Evolutionary conservation across 2,113 vertebrate species (phyloP).

Genomic region (Argyrosomus japonicus): DNA sequence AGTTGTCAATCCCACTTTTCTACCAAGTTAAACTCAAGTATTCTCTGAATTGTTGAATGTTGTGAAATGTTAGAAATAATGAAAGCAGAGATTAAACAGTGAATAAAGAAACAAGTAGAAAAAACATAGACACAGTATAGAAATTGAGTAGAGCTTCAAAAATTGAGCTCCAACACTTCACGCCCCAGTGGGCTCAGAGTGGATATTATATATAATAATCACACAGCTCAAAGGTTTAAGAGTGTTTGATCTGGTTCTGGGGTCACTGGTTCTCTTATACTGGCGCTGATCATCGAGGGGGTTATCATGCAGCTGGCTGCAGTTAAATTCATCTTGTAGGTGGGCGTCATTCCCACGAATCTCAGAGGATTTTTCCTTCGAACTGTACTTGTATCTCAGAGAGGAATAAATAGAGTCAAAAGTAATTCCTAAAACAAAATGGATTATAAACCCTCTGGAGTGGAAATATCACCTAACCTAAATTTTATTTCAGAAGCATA

Average conservation of each 20-base stretch:
- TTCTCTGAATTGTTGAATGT: background rate
- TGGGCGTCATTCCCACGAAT: constrained; percentile 27
- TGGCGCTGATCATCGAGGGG: constrained; percentile 6
- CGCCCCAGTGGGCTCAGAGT: background rate
- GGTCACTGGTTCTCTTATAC: background rate
- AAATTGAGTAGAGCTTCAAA: background rate
- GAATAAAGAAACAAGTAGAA: background rate
- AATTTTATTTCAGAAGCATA: no score
- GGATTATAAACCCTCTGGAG: constrained; percentile 25
- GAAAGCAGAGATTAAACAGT: background rate
- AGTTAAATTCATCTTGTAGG: constrained; percentile 32
- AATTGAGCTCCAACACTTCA: background rate
- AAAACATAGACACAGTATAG: background rate
- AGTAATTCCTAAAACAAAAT: constrained; percentile 12
- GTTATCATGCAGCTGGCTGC: constrained; percentile 24
- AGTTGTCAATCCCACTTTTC: background rate
- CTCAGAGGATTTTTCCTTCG: constrained; percentile 1
- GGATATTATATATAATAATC: background rate
- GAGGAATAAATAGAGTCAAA: constrained; percentile 11
- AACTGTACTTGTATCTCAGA: background rate
- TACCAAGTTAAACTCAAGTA: background rate
- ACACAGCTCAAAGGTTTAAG: constrained; percentile 8
- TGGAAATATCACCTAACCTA: background rate
- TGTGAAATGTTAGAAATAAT: background rate
- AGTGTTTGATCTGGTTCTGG: constrained; percentile 24